Conservation (phyloP, 1,140 invertebrate genomes). For the Drosophila subpulchrella region DNA sequence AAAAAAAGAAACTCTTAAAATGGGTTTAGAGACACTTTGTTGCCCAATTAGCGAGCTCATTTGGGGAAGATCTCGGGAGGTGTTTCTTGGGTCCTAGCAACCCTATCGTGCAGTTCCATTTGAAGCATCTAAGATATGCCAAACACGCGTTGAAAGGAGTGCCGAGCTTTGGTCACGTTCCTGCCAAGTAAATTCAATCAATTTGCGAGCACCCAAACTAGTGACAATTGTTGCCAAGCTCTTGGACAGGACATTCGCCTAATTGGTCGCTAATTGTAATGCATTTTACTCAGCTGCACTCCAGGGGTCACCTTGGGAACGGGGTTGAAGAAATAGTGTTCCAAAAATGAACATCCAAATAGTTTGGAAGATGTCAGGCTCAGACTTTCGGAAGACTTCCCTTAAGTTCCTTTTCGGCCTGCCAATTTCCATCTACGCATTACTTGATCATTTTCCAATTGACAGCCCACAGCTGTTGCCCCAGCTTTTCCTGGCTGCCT, state of each 20-base stretch:
- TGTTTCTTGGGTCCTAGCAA: neutral
- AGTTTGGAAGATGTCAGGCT: slow-evolving; percentile 15
- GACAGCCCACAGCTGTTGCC: slow-evolving; percentile 74
- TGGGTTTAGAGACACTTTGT: slow-evolving; percentile 19
- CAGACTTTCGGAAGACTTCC: slow-evolving; percentile 10
- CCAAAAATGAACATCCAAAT: neutral
- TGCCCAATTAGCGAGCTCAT: slow-evolving; percentile 18
- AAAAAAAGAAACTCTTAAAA: neutral
- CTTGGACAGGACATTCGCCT: slow-evolving; percentile 54
- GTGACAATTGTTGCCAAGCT: slow-evolving; percentile 59
- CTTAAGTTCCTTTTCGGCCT: slow-evolving; percentile 8
- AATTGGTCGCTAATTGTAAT: slow-evolving; percentile 77
- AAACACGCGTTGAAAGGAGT: slow-evolving; percentile 55
- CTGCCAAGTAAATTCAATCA: slow-evolving; percentile 74
- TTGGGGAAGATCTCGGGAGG: slow-evolving; percentile 12
- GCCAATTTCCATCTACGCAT: slow-evolving; percentile 63
- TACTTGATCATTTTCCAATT: slow-evolving; percentile 80
- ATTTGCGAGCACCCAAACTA: slow-evolving; percentile 53
- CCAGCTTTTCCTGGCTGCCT: slow-evolving; percentile 33
- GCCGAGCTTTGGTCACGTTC: slow-evolving; percentile 59
- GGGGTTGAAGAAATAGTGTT: neutral
- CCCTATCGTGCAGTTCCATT: slow-evolving; percentile 35
- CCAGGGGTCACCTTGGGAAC: slow-evolving; percentile 39
- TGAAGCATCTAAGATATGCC: slow-evolving; percentile 44
- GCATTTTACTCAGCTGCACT: slow-evolving; percentile 53